phyloP scores from a whole-genome alignment of 2,113 vertebrate species.

The Sigmodon hispidus region DNA sequence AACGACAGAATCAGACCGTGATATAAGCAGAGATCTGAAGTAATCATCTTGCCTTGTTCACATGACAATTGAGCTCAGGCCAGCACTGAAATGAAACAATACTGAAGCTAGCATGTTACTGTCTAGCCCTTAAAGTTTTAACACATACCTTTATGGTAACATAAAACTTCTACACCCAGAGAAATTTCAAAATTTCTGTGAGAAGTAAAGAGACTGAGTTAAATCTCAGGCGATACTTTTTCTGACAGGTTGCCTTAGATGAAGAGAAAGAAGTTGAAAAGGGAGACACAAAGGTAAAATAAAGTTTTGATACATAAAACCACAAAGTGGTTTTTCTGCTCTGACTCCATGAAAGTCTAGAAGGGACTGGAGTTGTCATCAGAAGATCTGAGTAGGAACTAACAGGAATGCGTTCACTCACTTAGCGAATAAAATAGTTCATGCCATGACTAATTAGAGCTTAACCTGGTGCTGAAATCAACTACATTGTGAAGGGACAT shows the following conservation, averaged over 20 bases:
- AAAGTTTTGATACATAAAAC: neutral
- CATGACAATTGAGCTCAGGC: neutral
- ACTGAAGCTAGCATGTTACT: neutral
- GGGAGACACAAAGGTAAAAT: neutral
- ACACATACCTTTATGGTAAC: neutral
- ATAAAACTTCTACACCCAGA: neutral
- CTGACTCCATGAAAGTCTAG: neutral
- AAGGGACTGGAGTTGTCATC: neutral
- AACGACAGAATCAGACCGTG: neutral
- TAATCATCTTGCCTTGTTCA: neutral
- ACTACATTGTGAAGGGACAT: neutral
- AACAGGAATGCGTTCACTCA: neutral
- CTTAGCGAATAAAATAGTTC: neutral
- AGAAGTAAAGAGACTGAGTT: neutral
- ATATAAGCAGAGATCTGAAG: neutral
- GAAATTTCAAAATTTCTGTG: neutral
- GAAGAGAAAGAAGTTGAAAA: neutral
- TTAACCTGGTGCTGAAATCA: neutral
- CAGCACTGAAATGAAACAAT: neutral
- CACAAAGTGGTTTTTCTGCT: neutral
- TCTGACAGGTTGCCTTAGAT: neutral
- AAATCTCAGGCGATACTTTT: neutral
- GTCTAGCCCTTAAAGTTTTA: neutral
- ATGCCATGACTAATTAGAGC: neutral
- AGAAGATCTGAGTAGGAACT: neutral